These are phyloP conservation scores for Parnassius smintheus DNA, from an alignment of 2,888 invertebrate species.

Conservation along the genomic window DNA sequence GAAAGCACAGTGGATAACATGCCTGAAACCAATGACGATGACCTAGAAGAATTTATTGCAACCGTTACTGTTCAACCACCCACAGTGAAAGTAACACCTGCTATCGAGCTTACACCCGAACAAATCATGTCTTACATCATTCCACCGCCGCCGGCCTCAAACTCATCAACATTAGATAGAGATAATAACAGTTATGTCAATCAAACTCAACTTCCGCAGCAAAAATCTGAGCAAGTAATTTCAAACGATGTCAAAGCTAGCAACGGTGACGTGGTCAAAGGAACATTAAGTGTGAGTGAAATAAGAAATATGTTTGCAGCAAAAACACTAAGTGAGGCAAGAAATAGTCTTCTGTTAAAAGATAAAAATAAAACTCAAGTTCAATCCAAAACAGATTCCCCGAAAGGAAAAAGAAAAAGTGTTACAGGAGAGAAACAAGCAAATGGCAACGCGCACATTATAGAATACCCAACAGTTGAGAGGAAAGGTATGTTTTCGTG, in stretches of 20 bases:
- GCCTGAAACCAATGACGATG: slow-evolving; percentile 81
- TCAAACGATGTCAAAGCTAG: slow-evolving; percentile 52
- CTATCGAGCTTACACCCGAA: slow-evolving; percentile 89
- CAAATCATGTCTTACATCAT: slow-evolving; percentile 93
- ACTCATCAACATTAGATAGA: slow-evolving; percentile 71
- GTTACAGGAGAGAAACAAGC: slow-evolving; percentile 60
- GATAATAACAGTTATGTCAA: slow-evolving; percentile 64
- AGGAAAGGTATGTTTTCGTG: slow-evolving; percentile 87
- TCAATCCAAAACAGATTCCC: slow-evolving; percentile 66
- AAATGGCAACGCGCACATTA: slow-evolving; percentile 78
- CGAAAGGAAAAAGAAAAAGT: slow-evolving; percentile 72
- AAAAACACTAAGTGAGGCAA: slow-evolving; percentile 74
- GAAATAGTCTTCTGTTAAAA: slow-evolving; percentile 74
- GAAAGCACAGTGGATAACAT: slow-evolving; percentile 53
- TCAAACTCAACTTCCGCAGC: slow-evolving; percentile 61
- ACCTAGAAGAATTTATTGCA: slow-evolving; percentile 91
- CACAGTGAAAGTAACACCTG: slow-evolving; percentile 86
- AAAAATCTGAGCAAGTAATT: slow-evolving; percentile 44
- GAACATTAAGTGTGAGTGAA: slow-evolving; percentile 79
- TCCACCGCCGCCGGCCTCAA: slow-evolving; percentile 85
- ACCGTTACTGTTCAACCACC: slow-evolving; percentile 92
- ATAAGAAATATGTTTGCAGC: slow-evolving; percentile 77
- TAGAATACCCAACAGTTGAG: slow-evolving; percentile 87
- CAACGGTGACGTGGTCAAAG: slow-evolving; percentile 78
- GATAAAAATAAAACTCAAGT: slow-evolving; percentile 63